Evolutionary conservation across 2,797 vertebrate genomes (phyloP).

Genomic region (Myotis myotis): DNA sequence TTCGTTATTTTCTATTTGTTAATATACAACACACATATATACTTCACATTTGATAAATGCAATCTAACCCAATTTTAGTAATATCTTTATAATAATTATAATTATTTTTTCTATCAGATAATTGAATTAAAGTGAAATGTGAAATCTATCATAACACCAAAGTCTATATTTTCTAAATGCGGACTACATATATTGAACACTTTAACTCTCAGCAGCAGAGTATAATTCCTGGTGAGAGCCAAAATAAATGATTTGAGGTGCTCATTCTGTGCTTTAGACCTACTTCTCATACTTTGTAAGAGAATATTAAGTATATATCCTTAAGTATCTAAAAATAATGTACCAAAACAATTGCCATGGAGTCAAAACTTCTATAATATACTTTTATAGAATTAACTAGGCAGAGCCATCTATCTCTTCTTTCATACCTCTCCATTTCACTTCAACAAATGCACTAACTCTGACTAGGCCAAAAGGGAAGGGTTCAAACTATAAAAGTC

Average conservation of each 20-base stretch:
- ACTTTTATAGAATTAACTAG: not conserved
- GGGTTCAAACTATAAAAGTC: not conserved
- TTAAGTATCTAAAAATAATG: not conserved
- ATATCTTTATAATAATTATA: not conserved
- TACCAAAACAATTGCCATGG: not conserved
- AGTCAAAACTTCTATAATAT: not conserved
- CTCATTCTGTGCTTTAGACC: not conserved
- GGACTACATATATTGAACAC: not conserved
- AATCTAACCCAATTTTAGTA: not conserved
- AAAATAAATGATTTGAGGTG: not conserved
- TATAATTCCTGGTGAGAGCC: not conserved
- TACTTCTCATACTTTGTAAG: not conserved
- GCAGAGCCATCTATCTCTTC: not conserved
- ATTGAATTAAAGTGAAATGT: not conserved
- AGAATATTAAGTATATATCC: not conserved
- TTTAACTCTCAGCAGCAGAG: not conserved
- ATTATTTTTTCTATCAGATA: not conserved
- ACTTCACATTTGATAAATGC: not conserved
- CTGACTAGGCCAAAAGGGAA: slow-evolving; percentile 15
- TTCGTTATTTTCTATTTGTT: not conserved
- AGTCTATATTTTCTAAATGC: not conserved
- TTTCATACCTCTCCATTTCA: not conserved
- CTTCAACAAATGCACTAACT: slow-evolving; percentile 19
- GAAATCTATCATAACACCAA: not conserved
- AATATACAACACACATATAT: not conserved